Base-by-base conservation (phyloP, 2,113 vertebrate species). In the Vulpes vulpes region DNA sequence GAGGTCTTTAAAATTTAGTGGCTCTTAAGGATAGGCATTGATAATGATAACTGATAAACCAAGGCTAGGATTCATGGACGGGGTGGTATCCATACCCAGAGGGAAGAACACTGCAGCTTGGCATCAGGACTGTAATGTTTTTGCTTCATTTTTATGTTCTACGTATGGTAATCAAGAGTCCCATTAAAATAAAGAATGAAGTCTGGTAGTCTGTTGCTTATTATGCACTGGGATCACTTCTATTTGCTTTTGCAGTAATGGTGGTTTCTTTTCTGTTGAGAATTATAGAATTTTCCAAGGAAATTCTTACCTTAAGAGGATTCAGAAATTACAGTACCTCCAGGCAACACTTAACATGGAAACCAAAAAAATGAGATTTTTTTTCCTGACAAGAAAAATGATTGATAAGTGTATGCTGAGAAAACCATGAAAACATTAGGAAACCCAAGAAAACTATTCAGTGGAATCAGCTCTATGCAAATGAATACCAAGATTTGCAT, bases 391-490 rank as follows among this genome's bases (percentile, higher is more conserved):
- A 97, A 97, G 93, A 82, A 95, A 94, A 96, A 91, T 80, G 79
- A 96, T 73, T 96, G 93, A 97, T 95, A 78, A 97, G 35, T 73
- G 22, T 87, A 43, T 69, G 49, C 59, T 84, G 49, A 93, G 88
- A 93, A 95, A 97, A 87, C 76, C 3, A 0, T 87, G 74, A 71
- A 95, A 97, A 95, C 81, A 73, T 97, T 89, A 96, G 83, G 91
- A 97, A 95, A 86, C 94, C 69, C 79, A 81, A 71, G 90, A 78
- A 98, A 97, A 96, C 89, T 88, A 90, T 95, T 96, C 74, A 96
- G 76, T 92, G 88, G 94, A 90, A 94, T 98, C 97, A 97, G 96
- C 93, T 91, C 84, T 96, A 85, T 97, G 96, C 85, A 97, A 97
- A 98, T 96, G 83, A 89, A 51, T 81, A 93, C 9, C 49, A 79